These are phyloP conservation scores for Phytoseiulus persimilis DNA, from an alignment of 2,888 invertebrate genomes.

Conservation along the genomic window DNA sequence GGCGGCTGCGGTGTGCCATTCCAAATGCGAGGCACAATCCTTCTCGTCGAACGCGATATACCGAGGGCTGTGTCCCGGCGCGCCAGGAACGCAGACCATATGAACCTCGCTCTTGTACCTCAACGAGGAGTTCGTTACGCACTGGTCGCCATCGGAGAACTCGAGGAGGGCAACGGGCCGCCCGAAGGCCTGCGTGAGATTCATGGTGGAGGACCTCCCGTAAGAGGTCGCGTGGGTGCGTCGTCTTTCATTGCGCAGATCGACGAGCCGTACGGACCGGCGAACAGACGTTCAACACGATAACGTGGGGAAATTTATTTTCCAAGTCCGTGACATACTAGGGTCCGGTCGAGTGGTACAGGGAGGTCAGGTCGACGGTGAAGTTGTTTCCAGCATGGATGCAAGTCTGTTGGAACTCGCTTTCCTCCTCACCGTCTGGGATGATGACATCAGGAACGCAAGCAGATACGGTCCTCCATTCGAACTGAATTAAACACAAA, in stretches of 20 bases:
- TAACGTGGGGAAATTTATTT: background rate
- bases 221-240: background rate
- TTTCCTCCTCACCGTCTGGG: background rate
- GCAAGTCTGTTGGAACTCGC: conserved; percentile 21
- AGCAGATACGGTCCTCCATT: conserved; percentile 14
- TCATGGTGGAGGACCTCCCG: background rate
- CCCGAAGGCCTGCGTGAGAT: background rate
- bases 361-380: conserved; percentile 9
- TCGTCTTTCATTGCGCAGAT: background rate
- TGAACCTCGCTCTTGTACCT: conserved; percentile 7
- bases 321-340: background rate
- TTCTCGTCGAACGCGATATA: conserved; percentile 45
- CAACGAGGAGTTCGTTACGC: background rate
- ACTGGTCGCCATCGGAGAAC: conserved; percentile 21
- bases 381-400: background rate
- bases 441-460: conserved; percentile 24
- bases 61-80: background rate
- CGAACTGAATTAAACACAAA: conserved; percentile 1
- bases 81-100: conserved; percentile 11
- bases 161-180: conserved; percentile 11
- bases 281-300: conserved; percentile 11
- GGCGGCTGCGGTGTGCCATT: conserved; percentile 50
- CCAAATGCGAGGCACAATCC: conserved; percentile 48
- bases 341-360: background rate
- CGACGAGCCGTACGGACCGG: background rate